These are phyloP conservation scores for Nipponia nippon DNA, from an alignment of 2,113 vertebrate species.

Conservation along the genomic window DNA sequence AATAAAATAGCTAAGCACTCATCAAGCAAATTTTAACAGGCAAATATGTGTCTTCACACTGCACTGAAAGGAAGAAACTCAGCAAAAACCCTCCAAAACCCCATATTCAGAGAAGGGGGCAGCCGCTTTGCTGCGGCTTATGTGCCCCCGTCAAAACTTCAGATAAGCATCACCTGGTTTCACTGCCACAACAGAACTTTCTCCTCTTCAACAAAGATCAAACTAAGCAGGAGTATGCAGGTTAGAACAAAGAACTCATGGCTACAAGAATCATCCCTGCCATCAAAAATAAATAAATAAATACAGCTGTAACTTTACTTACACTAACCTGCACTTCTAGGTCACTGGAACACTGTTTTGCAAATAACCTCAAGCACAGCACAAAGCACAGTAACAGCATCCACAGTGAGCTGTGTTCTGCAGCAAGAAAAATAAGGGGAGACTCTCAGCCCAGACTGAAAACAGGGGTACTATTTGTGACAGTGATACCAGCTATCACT, in stretches of 20 bases:
- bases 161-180: background rate
- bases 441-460: background rate
- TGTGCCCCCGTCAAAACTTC: background rate
- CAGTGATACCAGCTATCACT: background rate
- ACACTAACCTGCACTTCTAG: constrained; percentile 47
- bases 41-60: background rate
- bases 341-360: constrained; percentile 6
- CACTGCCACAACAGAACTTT: background rate
- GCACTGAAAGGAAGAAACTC: background rate
- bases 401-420: background rate
- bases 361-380: background rate
- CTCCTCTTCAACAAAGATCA: background rate
- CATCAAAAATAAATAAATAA: background rate
- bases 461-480: background rate
- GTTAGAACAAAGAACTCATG: background rate
- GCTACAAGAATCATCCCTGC: background rate
- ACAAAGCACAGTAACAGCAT: background rate
- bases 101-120: background rate
- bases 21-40: background rate
- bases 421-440: background rate
- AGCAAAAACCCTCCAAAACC: background rate
- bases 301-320: constrained; percentile 10
- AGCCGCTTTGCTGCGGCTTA: background rate
- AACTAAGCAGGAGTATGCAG: background rate
- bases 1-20: background rate